A percentile compares a stretch with the other conserved stretches of the same genome.
These are phyloP conservation scores for Centropus unirufus DNA, from an alignment of 2,113 vertebrate genomes.

Conservation along the genomic window DNA sequence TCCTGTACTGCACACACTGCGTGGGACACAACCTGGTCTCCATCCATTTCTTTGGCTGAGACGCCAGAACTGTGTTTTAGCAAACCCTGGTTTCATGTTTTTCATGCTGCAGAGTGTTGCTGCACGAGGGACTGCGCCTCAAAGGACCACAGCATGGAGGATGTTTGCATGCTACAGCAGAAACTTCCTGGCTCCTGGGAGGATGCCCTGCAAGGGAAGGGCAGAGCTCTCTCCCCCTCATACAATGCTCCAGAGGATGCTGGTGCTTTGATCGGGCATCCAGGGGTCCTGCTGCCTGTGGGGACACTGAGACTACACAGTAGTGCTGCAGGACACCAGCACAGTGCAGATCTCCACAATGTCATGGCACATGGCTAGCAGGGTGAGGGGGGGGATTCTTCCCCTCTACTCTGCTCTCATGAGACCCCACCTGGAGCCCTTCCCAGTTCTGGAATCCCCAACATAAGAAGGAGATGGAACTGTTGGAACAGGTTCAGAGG, in stretches of 20 bases:
- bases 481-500: too few species aligned
- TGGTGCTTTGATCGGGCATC: background rate
- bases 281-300: background rate
- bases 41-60: background rate
- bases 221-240: background rate
- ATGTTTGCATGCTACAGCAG: background rate
- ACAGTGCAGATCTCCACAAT: background rate
- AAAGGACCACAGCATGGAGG: background rate
- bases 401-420: too few species aligned
- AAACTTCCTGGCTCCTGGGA: background rate
- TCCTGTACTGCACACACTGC: accelerated
- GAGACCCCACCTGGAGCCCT: too few species aligned
- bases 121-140: background rate
- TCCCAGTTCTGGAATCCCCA: too few species aligned
- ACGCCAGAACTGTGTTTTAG: background rate
- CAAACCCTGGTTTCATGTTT: accelerated
- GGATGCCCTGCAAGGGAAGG: background rate
- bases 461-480: too few species aligned
- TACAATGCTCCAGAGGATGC: background rate
- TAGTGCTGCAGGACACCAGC: background rate
- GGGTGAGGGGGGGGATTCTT: too few species aligned
- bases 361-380: too few species aligned
- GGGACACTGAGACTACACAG: background rate
- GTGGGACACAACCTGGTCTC: background rate
- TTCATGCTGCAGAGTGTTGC: background rate